Percentiles rank a stretch among this genome's conserved stretches.
Conservation (phyloP, 2,888 invertebrate species). For the Agrypnus murinus region DNA sequence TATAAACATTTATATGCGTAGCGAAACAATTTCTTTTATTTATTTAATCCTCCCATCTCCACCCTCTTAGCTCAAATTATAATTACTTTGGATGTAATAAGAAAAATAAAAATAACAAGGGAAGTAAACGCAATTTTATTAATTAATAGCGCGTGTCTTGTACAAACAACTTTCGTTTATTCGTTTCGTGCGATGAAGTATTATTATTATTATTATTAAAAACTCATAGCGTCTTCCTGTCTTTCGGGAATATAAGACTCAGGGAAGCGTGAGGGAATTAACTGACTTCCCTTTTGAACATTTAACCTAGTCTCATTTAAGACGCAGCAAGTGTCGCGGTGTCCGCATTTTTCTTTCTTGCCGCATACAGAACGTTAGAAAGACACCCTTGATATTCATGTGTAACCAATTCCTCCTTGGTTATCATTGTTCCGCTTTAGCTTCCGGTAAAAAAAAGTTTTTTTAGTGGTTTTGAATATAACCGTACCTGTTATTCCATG, state of each 20-base stretch:
- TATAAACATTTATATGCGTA: no score
- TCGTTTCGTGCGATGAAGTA: constrained; percentile 5
- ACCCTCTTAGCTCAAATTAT: no score
- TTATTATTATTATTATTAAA: constrained; percentile 39
- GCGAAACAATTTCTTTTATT: no score
- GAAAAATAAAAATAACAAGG: no score
- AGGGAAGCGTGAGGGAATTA: constrained; percentile 40
- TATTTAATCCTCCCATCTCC: no score
- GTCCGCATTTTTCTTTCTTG: no score
- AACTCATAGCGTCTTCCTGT: constrained; percentile 38
- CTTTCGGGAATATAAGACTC: constrained; percentile 22
- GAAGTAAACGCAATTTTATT: constrained; percentile 21
- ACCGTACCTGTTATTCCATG: neutral
- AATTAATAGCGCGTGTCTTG: constrained; percentile 43
- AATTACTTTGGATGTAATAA: no score
- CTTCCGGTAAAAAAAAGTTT: constrained; percentile 5
- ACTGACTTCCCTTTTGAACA: constrained; percentile 31
- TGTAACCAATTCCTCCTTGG: constrained; percentile 34
- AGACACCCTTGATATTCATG: constrained; percentile 42
- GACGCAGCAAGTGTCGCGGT: constrained; percentile 25
- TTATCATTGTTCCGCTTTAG: constrained; percentile 17
- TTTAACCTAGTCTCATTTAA: constrained; percentile 25
- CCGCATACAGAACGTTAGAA: neutral
- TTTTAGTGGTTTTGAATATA: neutral
- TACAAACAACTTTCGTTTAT: constrained; percentile 17